Evolutionary conservation across 1,140 invertebrate genomes (phyloP).

Genomic region (Ceratosolen solmsi): DNA sequence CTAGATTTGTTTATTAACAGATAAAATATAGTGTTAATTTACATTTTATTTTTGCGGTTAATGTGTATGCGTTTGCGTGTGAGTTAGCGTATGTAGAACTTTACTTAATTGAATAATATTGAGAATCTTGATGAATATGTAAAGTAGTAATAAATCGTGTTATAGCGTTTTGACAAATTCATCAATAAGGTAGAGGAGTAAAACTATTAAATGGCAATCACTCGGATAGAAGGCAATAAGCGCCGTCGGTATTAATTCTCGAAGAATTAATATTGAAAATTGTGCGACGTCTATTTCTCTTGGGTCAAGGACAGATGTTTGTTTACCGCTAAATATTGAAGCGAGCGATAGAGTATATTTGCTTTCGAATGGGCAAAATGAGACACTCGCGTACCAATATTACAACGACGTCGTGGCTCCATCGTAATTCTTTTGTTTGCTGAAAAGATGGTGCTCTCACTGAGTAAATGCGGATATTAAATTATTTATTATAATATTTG

Average conservation of each 20-base stretch:
- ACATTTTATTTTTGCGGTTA: too few relatives aligned
- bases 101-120: too few relatives aligned
- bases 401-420: not conserved
- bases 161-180: too few relatives aligned
- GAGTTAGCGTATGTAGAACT: too few relatives aligned
- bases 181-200: too few relatives aligned
- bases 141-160: too few relatives aligned
- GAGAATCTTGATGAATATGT: too few relatives aligned
- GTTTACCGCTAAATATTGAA: constrained; percentile 45
- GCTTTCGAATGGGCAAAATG: constrained; percentile 15
- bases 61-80: too few relatives aligned
- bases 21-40: too few relatives aligned
- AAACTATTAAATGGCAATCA: not conserved
- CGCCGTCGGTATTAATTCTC: too few relatives aligned
- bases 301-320: constrained; percentile 12
- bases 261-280: constrained; percentile 46
- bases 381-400: constrained; percentile 30
- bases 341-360: constrained; percentile 7
- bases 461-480: not conserved
- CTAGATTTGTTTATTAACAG: too few relatives aligned
- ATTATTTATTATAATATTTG: not conserved
- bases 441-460: not conserved
- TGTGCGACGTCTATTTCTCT: not conserved
- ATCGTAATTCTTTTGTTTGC: constrained; percentile 6
- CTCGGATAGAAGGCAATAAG: constrained; percentile 22